A percentile compares a stretch with the other conserved stretches of the same genome.
phyloP scores from a whole-genome alignment of 2,888 invertebrate species.

The Aelia acuminata region DNA sequence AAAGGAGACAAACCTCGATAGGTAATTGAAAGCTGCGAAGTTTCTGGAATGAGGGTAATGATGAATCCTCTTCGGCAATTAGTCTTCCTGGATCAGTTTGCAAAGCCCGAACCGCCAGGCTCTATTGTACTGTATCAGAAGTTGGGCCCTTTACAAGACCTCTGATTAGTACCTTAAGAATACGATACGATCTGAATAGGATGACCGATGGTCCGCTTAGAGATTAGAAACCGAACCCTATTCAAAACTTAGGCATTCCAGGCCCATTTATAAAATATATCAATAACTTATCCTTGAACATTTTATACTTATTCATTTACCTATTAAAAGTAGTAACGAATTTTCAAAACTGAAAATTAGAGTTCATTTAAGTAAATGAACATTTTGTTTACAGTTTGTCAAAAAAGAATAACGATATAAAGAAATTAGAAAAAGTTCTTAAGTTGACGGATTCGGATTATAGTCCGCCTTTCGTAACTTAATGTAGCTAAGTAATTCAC shows the following conservation, averaged over 20 bases:
- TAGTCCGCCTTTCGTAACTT: too few relatives aligned
- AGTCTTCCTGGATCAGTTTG: background rate
- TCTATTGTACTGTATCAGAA: background rate
- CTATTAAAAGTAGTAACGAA: too few relatives aligned
- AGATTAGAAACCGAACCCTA: background rate
- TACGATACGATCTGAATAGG: background rate
- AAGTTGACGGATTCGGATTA: too few relatives aligned
- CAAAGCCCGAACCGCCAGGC: background rate
- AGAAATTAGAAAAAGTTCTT: too few relatives aligned
- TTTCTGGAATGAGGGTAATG: background rate
- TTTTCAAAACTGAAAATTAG: too few relatives aligned
- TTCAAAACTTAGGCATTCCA: background rate
- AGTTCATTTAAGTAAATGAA: too few relatives aligned
- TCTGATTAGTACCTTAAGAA: background rate
- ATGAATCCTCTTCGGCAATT: background rate
- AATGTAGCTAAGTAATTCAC: too few relatives aligned
- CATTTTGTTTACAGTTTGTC: too few relatives aligned
- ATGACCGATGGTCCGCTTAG: background rate
- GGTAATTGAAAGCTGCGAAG: background rate
- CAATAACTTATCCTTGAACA: too few relatives aligned
- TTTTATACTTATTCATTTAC: too few relatives aligned
- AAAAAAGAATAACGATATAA: too few relatives aligned
- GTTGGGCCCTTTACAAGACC: background rate
- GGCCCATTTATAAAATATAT: too few relatives aligned
- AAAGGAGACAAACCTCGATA: background rate